A percentile compares a stretch with the other conserved stretches of the same genome.
Evolutionary conservation across 2,797 vertebrate genomes (phyloP).

Genomic region (Spea hammondii): DNA sequence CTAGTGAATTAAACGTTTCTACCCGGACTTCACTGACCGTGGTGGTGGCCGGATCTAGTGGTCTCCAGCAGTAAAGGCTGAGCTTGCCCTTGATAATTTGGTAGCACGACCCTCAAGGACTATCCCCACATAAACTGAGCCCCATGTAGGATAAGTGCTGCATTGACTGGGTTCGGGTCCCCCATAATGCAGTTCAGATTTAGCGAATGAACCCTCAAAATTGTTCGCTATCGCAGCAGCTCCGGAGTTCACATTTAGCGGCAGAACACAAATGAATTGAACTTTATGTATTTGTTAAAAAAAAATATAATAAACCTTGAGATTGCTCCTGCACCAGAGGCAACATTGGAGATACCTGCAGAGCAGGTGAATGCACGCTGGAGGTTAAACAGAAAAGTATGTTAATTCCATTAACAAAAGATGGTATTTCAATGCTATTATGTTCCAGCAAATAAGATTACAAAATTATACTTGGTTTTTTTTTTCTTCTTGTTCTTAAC

Average conservation of each 20-base stretch:
- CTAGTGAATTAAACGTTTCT: too few relatives aligned
- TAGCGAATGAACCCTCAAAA: too few relatives aligned
- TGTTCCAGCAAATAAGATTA: background rate
- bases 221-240: too few relatives aligned
- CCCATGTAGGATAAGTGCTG: too few relatives aligned
- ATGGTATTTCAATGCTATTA: slow-evolving; percentile 18
- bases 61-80: too few relatives aligned
- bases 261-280: background rate
- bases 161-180: too few relatives aligned
- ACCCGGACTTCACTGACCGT: too few relatives aligned
- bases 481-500: slow-evolving; percentile 63
- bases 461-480: background rate
- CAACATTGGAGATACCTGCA: slow-evolving; percentile 7
- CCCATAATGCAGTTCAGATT: too few relatives aligned
- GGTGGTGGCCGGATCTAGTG: too few relatives aligned
- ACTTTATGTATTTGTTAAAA: background rate
- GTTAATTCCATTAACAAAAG: background rate
- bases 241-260: background rate
- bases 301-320: background rate
- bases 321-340: background rate
- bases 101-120: too few relatives aligned
- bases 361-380: slow-evolving; percentile 4
- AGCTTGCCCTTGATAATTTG: too few relatives aligned
- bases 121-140: too few relatives aligned
- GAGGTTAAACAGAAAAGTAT: background rate